Evolutionary conservation across 2,113 vertebrate genomes (phyloP).

Genomic region (Dicaeum eximium): DNA sequence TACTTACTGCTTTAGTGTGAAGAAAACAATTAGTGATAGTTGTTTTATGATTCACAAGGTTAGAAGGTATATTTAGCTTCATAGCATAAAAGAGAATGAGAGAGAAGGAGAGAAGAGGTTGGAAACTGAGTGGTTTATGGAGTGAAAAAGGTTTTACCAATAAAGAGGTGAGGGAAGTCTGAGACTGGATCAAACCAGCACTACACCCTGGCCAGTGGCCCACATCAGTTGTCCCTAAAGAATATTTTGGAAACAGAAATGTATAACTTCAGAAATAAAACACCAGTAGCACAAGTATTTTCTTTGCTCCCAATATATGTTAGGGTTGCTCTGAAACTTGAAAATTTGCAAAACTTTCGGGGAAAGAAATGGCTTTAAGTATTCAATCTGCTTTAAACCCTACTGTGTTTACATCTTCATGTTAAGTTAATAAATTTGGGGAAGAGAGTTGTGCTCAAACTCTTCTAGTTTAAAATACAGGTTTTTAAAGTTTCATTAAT

Average conservation of each 20-base stretch:
- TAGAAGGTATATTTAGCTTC: not conserved
- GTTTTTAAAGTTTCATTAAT: not conserved
- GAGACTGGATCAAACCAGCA: not conserved
- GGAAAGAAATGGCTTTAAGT: not conserved
- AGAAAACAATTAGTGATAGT: not conserved
- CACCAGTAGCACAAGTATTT: not conserved
- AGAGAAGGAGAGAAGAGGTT: not conserved
- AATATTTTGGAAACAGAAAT: not conserved
- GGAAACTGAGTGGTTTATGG: not conserved
- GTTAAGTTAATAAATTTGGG: not conserved
- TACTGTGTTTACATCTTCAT: not conserved
- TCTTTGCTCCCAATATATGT: not conserved
- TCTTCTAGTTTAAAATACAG: not conserved
- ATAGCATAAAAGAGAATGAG: not conserved
- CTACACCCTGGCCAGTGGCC: not conserved
- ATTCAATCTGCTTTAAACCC: not conserved
- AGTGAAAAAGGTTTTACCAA: not conserved
- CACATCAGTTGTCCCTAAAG: not conserved
- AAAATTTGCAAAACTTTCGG: not conserved
- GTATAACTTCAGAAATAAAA: not conserved
- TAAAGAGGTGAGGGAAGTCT: not conserved
- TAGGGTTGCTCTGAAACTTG: not conserved
- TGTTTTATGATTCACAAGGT: not conserved
- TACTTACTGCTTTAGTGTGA: not conserved
- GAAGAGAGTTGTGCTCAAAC: fast-evolving